phyloP scores from a whole-genome alignment of 1,140 invertebrate genomes.

The Drosophila athabasca region DNA sequence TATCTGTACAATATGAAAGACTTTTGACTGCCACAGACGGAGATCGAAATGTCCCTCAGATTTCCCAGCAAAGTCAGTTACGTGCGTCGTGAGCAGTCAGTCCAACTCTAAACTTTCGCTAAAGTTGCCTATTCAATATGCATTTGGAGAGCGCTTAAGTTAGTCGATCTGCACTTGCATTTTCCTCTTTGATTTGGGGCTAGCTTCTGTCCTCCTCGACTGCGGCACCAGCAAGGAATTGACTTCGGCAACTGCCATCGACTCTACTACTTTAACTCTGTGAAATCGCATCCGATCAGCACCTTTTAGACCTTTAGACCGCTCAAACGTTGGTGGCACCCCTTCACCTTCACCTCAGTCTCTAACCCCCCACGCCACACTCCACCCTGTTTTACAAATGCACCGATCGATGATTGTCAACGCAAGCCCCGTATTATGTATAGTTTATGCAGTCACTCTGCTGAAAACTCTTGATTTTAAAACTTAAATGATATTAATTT shows the following conservation, averaged over 20 bases:
- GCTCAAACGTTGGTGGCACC: slow-evolving; percentile 55
- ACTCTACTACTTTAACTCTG: slow-evolving; percentile 39
- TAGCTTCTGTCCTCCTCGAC: slow-evolving; percentile 7
- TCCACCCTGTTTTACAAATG: slow-evolving; percentile 41
- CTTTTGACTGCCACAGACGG: slow-evolving; percentile 65
- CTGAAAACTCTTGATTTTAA: slow-evolving; percentile 25
- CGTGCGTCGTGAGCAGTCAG: slow-evolving; percentile 48
- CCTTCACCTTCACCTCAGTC: slow-evolving; percentile 37
- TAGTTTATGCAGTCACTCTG: slow-evolving; percentile 38
- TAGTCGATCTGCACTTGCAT: slow-evolving; percentile 45
- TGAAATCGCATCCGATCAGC: slow-evolving; percentile 1
- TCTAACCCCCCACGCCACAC: slow-evolving; percentile 28
- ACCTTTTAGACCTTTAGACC: slow-evolving; percentile 52
- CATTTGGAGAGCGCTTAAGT: slow-evolving; percentile 30
- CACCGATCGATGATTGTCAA: slow-evolving; percentile 39
- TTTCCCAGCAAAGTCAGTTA: slow-evolving; percentile 56
- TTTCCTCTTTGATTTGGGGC: slow-evolving; percentile 28
- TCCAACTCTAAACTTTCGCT: slow-evolving; percentile 50
- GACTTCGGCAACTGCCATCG: slow-evolving; percentile 60
- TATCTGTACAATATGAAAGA: slow-evolving; percentile 66
- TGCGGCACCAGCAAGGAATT: slow-evolving; percentile 10
- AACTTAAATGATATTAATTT: slow-evolving; percentile 39
- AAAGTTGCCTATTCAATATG: not conserved
- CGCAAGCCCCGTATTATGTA: slow-evolving; percentile 33
- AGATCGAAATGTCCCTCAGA: slow-evolving; percentile 36